Evolutionary conservation across 2,113 vertebrate genomes (phyloP).

Genomic region (Pedetes capensis): DNA sequence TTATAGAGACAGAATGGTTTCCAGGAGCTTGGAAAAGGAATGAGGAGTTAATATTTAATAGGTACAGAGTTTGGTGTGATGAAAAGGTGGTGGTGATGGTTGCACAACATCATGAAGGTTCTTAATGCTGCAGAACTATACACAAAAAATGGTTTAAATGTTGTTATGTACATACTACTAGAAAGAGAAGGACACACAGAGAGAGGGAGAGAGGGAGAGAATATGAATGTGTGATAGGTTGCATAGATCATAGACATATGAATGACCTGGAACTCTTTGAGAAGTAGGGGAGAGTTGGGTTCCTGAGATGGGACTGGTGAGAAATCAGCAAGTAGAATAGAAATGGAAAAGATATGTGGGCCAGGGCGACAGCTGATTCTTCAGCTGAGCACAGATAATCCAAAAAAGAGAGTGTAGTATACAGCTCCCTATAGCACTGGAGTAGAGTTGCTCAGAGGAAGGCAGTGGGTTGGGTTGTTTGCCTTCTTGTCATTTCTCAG

Average conservation of each 20-base stretch:
- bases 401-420: not conserved
- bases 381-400: not conserved
- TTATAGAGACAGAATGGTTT: not conserved
- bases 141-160: not conserved
- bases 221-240: not conserved
- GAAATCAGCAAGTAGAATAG: not conserved
- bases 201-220: not conserved
- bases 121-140: not conserved
- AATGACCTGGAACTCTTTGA: not conserved
- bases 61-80: not conserved
- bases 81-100: not conserved
- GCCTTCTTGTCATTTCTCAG: not conserved
- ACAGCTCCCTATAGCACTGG: not conserved
- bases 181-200: no score
- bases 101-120: not conserved
- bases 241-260: constrained; percentile 9
- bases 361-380: not conserved
- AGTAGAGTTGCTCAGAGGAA: not conserved
- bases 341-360: not conserved
- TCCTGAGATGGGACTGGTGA: not conserved
- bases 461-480: not conserved
- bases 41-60: not conserved
- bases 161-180: not conserved
- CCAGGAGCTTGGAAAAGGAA: not conserved
- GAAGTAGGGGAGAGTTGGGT: not conserved